Conservation (phyloP, 2,888 invertebrate species). For the Morpho achilles region DNA sequence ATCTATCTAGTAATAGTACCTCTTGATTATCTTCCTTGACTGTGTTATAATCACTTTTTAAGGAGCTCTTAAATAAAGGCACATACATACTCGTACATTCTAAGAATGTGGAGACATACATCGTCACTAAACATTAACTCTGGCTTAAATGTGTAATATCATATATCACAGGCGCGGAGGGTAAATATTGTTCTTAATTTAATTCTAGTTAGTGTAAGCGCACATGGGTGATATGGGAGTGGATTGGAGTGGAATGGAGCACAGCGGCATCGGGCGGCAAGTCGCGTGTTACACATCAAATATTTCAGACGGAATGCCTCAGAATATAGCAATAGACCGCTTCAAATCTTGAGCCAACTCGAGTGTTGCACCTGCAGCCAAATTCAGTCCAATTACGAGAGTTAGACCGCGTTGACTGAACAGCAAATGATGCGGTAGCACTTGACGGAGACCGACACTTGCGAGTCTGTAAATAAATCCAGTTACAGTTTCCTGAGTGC, state of each 20-base stretch:
- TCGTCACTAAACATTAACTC: conserved; percentile 66
- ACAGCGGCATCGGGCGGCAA: conserved; percentile 49
- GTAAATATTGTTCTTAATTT: conserved; percentile 79
- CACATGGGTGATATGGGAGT: conserved; percentile 48
- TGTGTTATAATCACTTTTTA: conserved; percentile 28
- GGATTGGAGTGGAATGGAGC: conserved; percentile 23
- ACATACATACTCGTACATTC: conserved; percentile 27
- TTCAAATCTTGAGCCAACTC: conserved; percentile 76
- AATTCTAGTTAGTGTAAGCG: conserved; percentile 63
- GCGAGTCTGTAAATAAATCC: conserved; percentile 70
- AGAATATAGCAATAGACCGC: conserved; percentile 71
- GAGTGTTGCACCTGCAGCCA: conserved; percentile 78
- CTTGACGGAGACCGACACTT: conserved; percentile 69
- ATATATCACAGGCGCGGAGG: conserved; percentile 66
- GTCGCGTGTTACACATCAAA: conserved; percentile 69
- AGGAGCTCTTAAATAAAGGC: conserved; percentile 35
- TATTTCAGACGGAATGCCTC: conserved; percentile 67
- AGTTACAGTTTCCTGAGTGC: conserved; percentile 64
- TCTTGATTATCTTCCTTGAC: conserved; percentile 1
- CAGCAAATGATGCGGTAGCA: conserved; percentile 77
- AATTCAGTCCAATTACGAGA: conserved; percentile 78
- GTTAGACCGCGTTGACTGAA: conserved; percentile 74
- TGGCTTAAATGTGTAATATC: conserved; percentile 70
- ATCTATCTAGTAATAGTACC: conserved; percentile 5
- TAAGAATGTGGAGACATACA: conserved; percentile 58